These are phyloP conservation scores for Rhinogobius similis DNA, from an alignment of 2,113 vertebrate species.

Conservation along the genomic window DNA sequence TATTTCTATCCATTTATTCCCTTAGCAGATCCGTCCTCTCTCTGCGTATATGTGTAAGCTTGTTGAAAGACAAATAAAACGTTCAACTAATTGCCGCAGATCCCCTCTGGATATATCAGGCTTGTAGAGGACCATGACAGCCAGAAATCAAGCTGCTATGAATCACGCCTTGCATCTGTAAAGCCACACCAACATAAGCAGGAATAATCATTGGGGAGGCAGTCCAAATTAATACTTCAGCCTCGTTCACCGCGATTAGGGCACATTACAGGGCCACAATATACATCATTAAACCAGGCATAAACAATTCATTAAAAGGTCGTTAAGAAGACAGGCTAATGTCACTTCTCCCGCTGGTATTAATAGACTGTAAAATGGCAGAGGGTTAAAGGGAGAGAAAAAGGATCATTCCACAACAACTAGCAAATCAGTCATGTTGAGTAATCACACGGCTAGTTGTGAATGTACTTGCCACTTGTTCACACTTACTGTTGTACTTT, in stretches of 20 bases:
- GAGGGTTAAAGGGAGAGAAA: constrained; percentile 62
- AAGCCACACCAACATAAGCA: constrained; percentile 14
- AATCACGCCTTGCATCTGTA: constrained; percentile 50
- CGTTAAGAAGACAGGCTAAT: constrained; percentile 77
- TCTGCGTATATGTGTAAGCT: constrained; percentile 16
- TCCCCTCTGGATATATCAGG: constrained; percentile 56
- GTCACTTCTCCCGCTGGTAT: constrained; percentile 71
- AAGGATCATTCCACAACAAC: constrained; percentile 59
- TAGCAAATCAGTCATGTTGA: constrained; percentile 60
- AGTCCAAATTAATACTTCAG: constrained; percentile 77
- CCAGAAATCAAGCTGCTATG: constrained; percentile 68
- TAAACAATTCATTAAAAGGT: constrained; percentile 82
- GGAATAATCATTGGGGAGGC: constrained; percentile 73
- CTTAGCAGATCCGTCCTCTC: constrained; percentile 46
- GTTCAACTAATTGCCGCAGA: constrained; percentile 68
- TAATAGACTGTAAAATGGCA: constrained; percentile 74
- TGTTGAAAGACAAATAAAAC: constrained; percentile 68
- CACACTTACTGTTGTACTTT: constrained; percentile 14
- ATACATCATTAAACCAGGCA: constrained; percentile 80
- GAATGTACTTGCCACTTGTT: constrained; percentile 34
- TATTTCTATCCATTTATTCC: constrained; percentile 42
- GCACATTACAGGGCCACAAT: constrained; percentile 77
- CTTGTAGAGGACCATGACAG: constrained; percentile 61
- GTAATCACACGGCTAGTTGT: constrained; percentile 48
- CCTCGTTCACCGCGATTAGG: constrained; percentile 75